Evolutionary conservation across 2,797 vertebrate species (phyloP).

Genomic region (Aeoliscus strigatus): DNA sequence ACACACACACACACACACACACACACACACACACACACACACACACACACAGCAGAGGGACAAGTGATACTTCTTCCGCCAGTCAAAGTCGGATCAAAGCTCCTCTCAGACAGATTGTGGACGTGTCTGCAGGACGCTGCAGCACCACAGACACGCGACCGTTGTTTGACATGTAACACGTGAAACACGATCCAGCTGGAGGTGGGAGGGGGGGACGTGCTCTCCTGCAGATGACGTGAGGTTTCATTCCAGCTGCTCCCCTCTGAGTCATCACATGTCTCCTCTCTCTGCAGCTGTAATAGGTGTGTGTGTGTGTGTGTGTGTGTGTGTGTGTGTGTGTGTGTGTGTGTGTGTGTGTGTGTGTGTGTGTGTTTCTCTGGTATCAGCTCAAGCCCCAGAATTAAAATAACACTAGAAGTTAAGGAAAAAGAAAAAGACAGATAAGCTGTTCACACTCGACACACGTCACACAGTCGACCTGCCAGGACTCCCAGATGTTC

Average conservation of each 20-base stretch:
- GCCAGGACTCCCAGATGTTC: too few species aligned
- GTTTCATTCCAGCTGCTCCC: slow-evolving; percentile 71
- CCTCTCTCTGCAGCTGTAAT: too few species aligned
- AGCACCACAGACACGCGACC: slow-evolving; percentile 17
- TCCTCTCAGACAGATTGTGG: slow-evolving; percentile 25
- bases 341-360: slow-evolving; percentile 1
- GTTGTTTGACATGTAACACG: slow-evolving; percentile 36
- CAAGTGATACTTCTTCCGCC: slow-evolving; percentile 43
- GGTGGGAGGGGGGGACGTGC: slow-evolving; percentile 45
- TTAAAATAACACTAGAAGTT: slow-evolving; percentile 14
- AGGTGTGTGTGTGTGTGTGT: slow-evolving; percentile 22
- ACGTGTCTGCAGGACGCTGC: slow-evolving; percentile 2
- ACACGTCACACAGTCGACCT: slow-evolving; percentile 18
- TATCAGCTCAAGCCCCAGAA: slow-evolving; percentile 19
- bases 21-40: too few species aligned
- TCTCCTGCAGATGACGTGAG: slow-evolving; percentile 69
- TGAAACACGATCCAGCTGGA: slow-evolving; percentile 52
- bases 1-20: too few species aligned
- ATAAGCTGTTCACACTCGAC: slow-evolving; percentile 33
- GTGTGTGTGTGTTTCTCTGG: slow-evolving; percentile 25
- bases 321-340: slow-evolving; percentile 21
- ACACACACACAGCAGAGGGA: too few species aligned
- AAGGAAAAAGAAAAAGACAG: slow-evolving; percentile 21
- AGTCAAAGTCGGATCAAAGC: slow-evolving; percentile 58
- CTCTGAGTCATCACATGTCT: slow-evolving; percentile 68